Base-by-base conservation (phyloP, 2,888 invertebrate species). In the Agrotis exclamationis region DNA sequence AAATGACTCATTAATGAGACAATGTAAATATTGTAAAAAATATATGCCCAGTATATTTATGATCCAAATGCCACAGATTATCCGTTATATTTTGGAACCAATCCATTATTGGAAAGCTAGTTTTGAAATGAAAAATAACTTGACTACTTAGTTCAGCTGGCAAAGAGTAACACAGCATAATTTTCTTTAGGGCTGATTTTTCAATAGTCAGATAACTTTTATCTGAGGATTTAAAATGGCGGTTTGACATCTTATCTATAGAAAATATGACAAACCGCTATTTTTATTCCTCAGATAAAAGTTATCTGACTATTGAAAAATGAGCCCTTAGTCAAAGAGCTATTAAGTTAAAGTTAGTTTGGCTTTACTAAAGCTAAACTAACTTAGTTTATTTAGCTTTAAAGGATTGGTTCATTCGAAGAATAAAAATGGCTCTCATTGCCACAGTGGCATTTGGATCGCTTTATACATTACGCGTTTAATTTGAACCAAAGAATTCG, bases 401-500 rank as follows among this genome's bases (percentile, higher is more conserved):
- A 20, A 18, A 45, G 3, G 16, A 56, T 28, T 44, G 24, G 20
- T 33, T 48, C 22, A 56, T 11, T 47, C 18, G n/a, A 20, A 56
- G 14, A 6, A 18, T 0, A 16, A 28, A 71, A 59, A 51, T 20
- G 53, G 53, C 24, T 50, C 6, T 13, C 4, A 16, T 44, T 24
- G 13, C 22, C 14, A 3, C 9, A 45, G 65, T 79, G 85, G 76
- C 76, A 82, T 83, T 85, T 83, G 85, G 79, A 80, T 57, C 64
- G 48, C 64, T 80, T 66, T 79, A 74, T 77, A 83, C 76, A 74
- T 74, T 72, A 76, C 72, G 70, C 69, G 48, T 75, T 70, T 78
- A 80, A 76, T 84, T 76, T 66, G 76, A 86, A 84, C 86, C 86
- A 86, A 86, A 86, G 86, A 86, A 83, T 80, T 75, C 63, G 80